Percentiles rank a stretch among this genome's conserved stretches.
Evolutionary conservation across 2,888 invertebrate species (phyloP).

Genomic region (Leptopterna dolabrata): DNA sequence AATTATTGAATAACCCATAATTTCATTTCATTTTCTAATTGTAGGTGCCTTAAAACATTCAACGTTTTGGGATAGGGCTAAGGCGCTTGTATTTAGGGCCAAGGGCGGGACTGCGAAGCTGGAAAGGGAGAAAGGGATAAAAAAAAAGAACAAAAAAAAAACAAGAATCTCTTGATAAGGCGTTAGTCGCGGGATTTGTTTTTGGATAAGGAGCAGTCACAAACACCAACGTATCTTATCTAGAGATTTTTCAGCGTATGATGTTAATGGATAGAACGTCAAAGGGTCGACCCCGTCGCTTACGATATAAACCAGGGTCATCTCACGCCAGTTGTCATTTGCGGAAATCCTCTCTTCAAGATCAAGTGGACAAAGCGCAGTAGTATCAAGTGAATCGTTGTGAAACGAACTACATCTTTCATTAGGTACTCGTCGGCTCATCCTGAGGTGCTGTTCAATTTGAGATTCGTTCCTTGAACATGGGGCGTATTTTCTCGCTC

Average conservation of each 20-base stretch:
- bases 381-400: neutral
- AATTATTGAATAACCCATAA: too few relatives aligned
- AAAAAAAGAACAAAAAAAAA: too few relatives aligned
- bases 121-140: too few relatives aligned
- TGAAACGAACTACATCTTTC: neutral
- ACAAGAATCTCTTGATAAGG: too few relatives aligned
- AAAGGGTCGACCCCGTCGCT: neutral
- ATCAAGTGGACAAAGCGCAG: neutral
- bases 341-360: neutral
- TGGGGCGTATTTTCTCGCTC: neutral
- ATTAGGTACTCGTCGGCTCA: neutral
- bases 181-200: too few relatives aligned
- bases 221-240: neutral
- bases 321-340: neutral
- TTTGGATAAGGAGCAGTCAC: neutral
- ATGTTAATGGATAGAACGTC: neutral
- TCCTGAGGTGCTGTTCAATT: too few relatives aligned
- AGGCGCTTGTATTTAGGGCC: too few relatives aligned
- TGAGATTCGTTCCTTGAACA: neutral
- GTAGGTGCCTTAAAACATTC: too few relatives aligned
- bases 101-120: neutral
- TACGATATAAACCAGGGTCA: neutral
- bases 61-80: too few relatives aligned
- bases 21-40: too few relatives aligned
- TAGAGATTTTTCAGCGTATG: neutral